These are phyloP conservation scores for Polypterus senegalus DNA, from an alignment of 2,113 vertebrate species.

Conservation along the genomic window DNA sequence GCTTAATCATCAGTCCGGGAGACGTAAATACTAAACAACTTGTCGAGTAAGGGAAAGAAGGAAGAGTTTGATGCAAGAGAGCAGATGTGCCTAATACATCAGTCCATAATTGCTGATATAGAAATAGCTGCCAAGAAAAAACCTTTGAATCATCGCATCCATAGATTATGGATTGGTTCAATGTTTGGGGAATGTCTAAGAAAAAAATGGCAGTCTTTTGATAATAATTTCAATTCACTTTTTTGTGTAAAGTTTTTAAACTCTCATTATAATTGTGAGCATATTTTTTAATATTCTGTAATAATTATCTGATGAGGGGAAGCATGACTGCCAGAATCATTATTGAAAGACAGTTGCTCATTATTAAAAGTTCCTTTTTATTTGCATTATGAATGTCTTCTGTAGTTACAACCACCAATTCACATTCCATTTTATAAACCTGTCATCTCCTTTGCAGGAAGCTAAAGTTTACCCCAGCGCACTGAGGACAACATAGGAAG, in stretches of 20 bases:
- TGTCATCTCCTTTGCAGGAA: too few relatives aligned
- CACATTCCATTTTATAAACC: neutral
- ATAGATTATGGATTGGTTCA: neutral
- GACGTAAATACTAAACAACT: constrained; percentile 52
- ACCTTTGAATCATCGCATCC: constrained; percentile 20
- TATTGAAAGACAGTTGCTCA: neutral
- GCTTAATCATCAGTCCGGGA: constrained; percentile 58
- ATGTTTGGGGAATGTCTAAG: too few relatives aligned
- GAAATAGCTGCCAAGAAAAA: constrained; percentile 40
- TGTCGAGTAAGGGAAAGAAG: constrained; percentile 55
- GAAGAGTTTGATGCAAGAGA: constrained; percentile 42
- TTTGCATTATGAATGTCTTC: constrained; percentile 19
- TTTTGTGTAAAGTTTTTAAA: too few relatives aligned
- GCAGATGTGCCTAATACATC: constrained; percentile 48
- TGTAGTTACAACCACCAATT: neutral
- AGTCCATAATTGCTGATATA: constrained; percentile 34
- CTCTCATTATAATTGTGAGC: too few relatives aligned
- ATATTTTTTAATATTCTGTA: too few relatives aligned
- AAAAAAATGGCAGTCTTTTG: too few relatives aligned
- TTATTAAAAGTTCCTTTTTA: constrained; percentile 20
- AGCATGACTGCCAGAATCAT: too few relatives aligned
- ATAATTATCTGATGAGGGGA: too few relatives aligned
- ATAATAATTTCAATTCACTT: too few relatives aligned
- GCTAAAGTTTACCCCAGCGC: too few relatives aligned
- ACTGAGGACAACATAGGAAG: too few relatives aligned